Base-by-base conservation (phyloP, 2,797 vertebrate species). In the Orientallactaga sibirica region DNA sequence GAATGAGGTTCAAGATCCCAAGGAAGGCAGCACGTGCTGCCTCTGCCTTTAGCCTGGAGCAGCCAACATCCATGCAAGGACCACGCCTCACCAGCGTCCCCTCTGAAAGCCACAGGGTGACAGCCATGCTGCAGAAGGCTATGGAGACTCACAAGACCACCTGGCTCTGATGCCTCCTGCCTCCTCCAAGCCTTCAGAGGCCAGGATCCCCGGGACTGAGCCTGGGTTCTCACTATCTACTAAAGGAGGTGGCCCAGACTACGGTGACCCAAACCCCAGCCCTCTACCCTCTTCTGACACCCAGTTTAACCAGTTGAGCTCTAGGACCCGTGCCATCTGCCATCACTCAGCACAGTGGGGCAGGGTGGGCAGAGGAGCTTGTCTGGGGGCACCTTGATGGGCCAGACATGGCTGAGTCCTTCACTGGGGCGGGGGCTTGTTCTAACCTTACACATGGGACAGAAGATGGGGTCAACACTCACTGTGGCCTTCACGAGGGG, bases 301-400 rank as follows among this genome's bases (percentile, higher is more conserved):
- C 22, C 55, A 7, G 18, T 4, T 20, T 41, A 18, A 27, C n/a
- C 33, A 1, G 25, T 9, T 27, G 43, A 77, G 61, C 33, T 74
- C 2, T 0, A 64, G 27, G 73, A 41, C 4, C 19, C 70, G 58
- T 7, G 62, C 0, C 0, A 82, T 16, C 29, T 41, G 19, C 22
- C 25, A 1, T 7, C 41, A 18, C 29, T 48, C 3, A 1, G n/a
- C 68, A 2, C 3, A 0, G 16, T 2, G 33, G 33, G 18, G 18
- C 1, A 1, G 1, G 11, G 19, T 2, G 5, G 10, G 4, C 0
- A 1, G 20, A 4, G 16, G 5, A 27, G 48, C 25, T 61, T 33
- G 15, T 33, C 27, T n/a, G 22, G 75, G 29, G 43, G 24, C 19
- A 79, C 58, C 25, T 37, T 8, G 55, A 33, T 19, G n/a, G 77